These are phyloP conservation scores for Musca domestica DNA, from an alignment of 1,140 invertebrate species.

Conservation along the genomic window DNA sequence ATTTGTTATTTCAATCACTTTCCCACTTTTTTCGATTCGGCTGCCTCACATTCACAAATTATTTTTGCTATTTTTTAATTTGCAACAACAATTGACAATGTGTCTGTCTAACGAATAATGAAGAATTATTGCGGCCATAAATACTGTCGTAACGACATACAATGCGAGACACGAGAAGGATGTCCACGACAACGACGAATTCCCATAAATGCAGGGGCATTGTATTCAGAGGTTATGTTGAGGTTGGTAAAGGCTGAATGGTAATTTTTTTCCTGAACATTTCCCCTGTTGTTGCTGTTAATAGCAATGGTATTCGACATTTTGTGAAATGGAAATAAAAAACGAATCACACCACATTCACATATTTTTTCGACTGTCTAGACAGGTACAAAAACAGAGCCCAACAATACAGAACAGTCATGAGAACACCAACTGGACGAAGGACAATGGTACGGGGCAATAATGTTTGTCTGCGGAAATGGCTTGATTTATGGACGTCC, in stretches of 20 bases:
- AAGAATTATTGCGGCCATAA: constrained; percentile 6
- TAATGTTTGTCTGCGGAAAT: constrained; percentile 19
- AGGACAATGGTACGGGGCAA: neutral
- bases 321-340: constrained; percentile 3
- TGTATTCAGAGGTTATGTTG: constrained; percentile 8
- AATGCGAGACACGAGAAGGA: too few relatives aligned
- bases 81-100: constrained; percentile 13
- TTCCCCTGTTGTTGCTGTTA: neutral
- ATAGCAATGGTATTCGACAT: constrained; percentile 2
- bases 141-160: too few relatives aligned
- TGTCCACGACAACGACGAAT: too few relatives aligned
- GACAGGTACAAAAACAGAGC: constrained; percentile 8
- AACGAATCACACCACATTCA: constrained; percentile 2
- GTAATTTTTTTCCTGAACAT: too few relatives aligned
- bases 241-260: constrained; percentile 18
- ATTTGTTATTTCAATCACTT: too few relatives aligned
- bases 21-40: too few relatives aligned
- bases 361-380: constrained; percentile 17
- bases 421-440: neutral
- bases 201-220: too few relatives aligned
- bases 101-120: constrained; percentile 3
- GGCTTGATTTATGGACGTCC: constrained; percentile 10
- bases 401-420: neutral
- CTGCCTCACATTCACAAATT: too few relatives aligned
- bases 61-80: too few relatives aligned